phyloP scores from a whole-genome alignment of 2,888 invertebrate species.

The Alentia gelatinosa region DNA sequence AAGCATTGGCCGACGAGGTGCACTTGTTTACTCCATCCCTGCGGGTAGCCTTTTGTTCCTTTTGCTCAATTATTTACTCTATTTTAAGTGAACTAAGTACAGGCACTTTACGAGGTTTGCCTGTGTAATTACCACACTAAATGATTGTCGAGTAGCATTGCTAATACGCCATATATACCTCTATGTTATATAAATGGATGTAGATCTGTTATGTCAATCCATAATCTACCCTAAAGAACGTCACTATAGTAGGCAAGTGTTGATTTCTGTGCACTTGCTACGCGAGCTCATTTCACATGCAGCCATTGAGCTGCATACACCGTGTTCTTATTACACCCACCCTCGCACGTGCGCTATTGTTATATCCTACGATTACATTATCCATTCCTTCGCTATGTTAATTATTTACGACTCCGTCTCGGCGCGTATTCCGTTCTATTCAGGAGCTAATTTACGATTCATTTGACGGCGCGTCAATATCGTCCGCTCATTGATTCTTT shows the following conservation, averaged over 20 bases:
- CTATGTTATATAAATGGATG: too few species aligned
- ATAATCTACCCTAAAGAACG: neutral
- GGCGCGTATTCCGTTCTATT: neutral
- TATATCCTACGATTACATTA: neutral
- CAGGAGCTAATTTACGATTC: neutral
- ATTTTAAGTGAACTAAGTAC: neutral
- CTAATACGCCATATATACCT: too few species aligned
- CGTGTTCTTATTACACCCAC: too few species aligned
- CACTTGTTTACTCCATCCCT: neutral
- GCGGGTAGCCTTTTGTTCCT: neutral
- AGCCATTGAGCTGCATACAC: neutral
- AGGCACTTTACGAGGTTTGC: neutral
- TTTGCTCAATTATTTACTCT: neutral
- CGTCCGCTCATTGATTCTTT: neutral
- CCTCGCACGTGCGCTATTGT: neutral
- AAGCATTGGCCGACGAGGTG: neutral
- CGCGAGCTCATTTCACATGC: neutral
- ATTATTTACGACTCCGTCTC: neutral
- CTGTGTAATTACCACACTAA: neutral
- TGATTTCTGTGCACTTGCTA: too few species aligned
- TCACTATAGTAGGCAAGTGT: neutral
- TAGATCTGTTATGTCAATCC: neutral
- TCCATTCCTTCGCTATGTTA: neutral
- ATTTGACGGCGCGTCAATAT: neutral
- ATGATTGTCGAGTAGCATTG: neutral